Evolutionary conservation across 2,113 vertebrate species (phyloP).

Genomic region (Odontophorus gujanensis): DNA sequence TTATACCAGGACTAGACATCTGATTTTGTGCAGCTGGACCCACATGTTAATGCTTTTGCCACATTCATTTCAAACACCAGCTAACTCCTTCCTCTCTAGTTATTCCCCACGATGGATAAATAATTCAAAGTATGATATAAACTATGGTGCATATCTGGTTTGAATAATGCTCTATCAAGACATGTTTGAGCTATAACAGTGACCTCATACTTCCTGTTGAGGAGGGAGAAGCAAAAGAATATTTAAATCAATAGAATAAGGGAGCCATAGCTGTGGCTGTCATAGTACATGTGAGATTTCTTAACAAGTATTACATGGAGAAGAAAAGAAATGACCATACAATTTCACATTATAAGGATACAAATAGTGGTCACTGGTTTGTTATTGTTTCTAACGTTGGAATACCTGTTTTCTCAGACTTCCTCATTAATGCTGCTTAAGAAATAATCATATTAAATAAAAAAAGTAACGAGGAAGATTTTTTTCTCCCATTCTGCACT

Average conservation of each 20-base stretch:
- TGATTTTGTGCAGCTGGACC: slow-evolving; percentile 55
- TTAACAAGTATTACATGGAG: not conserved
- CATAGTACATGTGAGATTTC: slow-evolving; percentile 19
- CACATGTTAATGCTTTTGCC: slow-evolving; percentile 42
- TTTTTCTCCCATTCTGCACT: not conserved
- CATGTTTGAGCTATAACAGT: slow-evolving; percentile 52
- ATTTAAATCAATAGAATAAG: slow-evolving; percentile 75
- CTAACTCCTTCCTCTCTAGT: slow-evolving; percentile 64
- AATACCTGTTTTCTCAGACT: slow-evolving; percentile 7
- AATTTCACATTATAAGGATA: not conserved
- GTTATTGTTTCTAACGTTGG: not conserved
- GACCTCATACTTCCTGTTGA: slow-evolving; percentile 80
- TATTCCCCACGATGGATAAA: slow-evolving; percentile 78
- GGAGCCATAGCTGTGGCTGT: slow-evolving; percentile 41
- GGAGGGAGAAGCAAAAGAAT: slow-evolving; percentile 62
- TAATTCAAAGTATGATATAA: slow-evolving; percentile 76
- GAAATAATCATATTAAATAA: slow-evolving; percentile 15
- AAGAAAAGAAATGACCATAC: not conserved
- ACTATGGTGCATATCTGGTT: slow-evolving; percentile 51
- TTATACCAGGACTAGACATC: not conserved
- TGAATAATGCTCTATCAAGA: slow-evolving; percentile 65
- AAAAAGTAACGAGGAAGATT: not conserved
- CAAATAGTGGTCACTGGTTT: not conserved
- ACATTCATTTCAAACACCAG: slow-evolving; percentile 62
- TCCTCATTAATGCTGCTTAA: slow-evolving; percentile 29